These are phyloP conservation scores for Tigriopus japonicus DNA, from an alignment of 1,140 invertebrate species.

Conservation along the genomic window DNA sequence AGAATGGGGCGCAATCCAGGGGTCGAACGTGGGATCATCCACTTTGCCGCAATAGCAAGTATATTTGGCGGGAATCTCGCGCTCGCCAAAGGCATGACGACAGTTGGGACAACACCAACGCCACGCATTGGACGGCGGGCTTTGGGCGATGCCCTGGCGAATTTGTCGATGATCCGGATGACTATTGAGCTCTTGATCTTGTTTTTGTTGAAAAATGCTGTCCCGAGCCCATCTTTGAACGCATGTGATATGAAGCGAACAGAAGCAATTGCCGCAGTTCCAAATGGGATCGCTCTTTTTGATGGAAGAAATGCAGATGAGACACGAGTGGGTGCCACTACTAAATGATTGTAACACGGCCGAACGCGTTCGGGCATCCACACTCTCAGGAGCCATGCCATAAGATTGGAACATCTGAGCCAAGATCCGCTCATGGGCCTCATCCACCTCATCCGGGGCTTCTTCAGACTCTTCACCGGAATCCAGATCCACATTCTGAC, in stretches of 20 bases:
- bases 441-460: too few species aligned
- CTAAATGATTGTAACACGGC: not conserved
- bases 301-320: constrained; percentile 77
- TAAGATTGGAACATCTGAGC: too few species aligned
- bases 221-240: constrained; percentile 84
- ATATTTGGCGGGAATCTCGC: constrained; percentile 55
- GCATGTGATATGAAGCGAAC: constrained; percentile 67
- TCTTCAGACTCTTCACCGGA: too few species aligned
- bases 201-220: constrained; percentile 47
- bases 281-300: constrained; percentile 63
- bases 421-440: too few species aligned
- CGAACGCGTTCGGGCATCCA: not conserved
- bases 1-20: constrained; percentile 74
- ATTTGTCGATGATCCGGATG: not conserved
- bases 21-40: constrained; percentile 50
- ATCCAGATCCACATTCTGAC: too few species aligned
- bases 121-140: not conserved
- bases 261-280: constrained; percentile 57
- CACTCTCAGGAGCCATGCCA: too few species aligned
- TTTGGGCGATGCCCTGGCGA: constrained; percentile 13
- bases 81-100: constrained; percentile 49
- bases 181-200: constrained; percentile 20
- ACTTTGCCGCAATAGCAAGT: constrained; percentile 67
- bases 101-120: constrained; percentile 52
- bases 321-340: constrained; percentile 33